These are phyloP conservation scores for Xenentodon cancila DNA, from an alignment of 2,797 vertebrate genomes.

Conservation along the genomic window DNA sequence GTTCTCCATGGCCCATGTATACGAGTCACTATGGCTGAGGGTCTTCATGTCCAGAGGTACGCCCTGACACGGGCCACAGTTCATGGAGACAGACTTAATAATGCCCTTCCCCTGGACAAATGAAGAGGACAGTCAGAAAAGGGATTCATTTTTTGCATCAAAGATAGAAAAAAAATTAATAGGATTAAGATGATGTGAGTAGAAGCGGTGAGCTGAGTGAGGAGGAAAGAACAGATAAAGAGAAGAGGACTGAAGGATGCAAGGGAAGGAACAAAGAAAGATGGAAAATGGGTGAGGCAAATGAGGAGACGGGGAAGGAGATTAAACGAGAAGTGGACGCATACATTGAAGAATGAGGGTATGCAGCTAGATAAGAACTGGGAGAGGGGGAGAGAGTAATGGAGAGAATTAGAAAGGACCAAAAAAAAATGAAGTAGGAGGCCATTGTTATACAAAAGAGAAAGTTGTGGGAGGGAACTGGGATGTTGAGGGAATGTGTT, in stretches of 20 bases:
- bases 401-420: constrained; percentile 41
- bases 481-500: constrained; percentile 15
- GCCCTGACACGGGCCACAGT: constrained; percentile 58
- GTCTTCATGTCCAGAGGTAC: constrained; percentile 46
- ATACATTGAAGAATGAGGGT: constrained; percentile 50
- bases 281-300: constrained; percentile 16
- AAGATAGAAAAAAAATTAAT: constrained; percentile 6
- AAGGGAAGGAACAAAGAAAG: constrained; percentile 20
- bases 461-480: constrained; percentile 31
- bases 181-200: neutral
- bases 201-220: neutral
- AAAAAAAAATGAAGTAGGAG: constrained; percentile 34
- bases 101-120: constrained; percentile 77
- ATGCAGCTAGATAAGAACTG: constrained; percentile 44
- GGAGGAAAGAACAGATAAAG: neutral
- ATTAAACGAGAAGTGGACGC: constrained; percentile 42
- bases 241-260: constrained; percentile 18
- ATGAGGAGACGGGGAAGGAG: constrained; percentile 38
- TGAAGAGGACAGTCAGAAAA: constrained; percentile 4
- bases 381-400: constrained; percentile 26
- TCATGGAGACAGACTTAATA: constrained; percentile 73
- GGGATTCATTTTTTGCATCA: neutral
- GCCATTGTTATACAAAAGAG: constrained; percentile 38
- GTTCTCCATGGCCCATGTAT: constrained; percentile 87
- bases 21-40: constrained; percentile 85